Evolutionary conservation across 2,888 invertebrate species (phyloP).

Genomic region (Heliconius hortense): DNA sequence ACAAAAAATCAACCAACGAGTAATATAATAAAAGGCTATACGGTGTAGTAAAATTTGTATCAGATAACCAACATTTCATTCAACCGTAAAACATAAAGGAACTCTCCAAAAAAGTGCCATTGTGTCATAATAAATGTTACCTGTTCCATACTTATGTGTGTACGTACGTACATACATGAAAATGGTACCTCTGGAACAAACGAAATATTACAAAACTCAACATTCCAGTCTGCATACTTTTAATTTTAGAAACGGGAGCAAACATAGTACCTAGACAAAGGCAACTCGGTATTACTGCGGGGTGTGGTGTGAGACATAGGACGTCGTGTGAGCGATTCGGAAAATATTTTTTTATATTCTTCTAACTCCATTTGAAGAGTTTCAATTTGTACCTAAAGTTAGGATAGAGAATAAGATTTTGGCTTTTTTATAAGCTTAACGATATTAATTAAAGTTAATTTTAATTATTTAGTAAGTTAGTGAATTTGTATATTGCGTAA

Average conservation of each 20-base stretch:
- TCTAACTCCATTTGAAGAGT: not conserved
- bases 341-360: not conserved
- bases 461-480: too few species aligned
- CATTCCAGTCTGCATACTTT: slow-evolving; percentile 77
- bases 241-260: slow-evolving; percentile 79
- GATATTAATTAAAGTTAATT: not conserved
- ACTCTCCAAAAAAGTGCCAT: slow-evolving; percentile 5
- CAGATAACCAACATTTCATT: slow-evolving; percentile 4
- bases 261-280: slow-evolving; percentile 75
- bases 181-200: slow-evolving; percentile 47
- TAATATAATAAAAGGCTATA: not conserved
- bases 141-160: slow-evolving; percentile 26
- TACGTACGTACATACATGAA: slow-evolving; percentile 33
- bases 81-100: slow-evolving; percentile 1
- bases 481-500: too few species aligned
- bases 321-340: not conserved
- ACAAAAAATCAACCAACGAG: not conserved
- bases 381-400: not conserved
- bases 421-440: not conserved
- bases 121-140: slow-evolving; percentile 28
- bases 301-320: slow-evolving; percentile 39
- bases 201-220: slow-evolving; percentile 57
- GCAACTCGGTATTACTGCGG: slow-evolving; percentile 54
- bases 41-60: not conserved
- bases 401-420: not conserved